Base-by-base conservation (phyloP, 2,113 vertebrate genomes). In the Telmatochromis brichardi region DNA sequence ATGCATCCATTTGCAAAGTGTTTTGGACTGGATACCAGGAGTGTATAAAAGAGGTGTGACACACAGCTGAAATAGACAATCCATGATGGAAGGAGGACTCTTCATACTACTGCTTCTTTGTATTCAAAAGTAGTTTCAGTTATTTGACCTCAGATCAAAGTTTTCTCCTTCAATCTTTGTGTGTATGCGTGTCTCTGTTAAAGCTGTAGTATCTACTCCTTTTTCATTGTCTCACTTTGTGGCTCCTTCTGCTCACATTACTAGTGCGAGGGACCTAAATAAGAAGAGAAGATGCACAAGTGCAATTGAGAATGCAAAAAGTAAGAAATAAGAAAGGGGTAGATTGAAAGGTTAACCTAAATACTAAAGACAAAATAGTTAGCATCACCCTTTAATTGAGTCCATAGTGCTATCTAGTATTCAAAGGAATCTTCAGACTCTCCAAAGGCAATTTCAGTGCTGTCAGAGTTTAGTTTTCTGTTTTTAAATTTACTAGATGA, bases 221-320 rank as follows among this genome's bases (percentile, higher is more conserved):
- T 68, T 40, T 4, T 65, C 33, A 19, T 63, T 63, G 9, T 6
- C 28, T 63, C 10, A 37, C 33, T 65, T 65, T 65, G 10, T 21
- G 10, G 31, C 3, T 37, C 6, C 10, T n/a, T 21, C 17, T 7
- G 19, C 33, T 68, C 33, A 40, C 11, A 68, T 68, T 8, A 8
- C 33, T 68, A 12, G 19, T 68, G 1, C 1, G 0, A 37, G 11
- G 11, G 33, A 68, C 33, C n/a, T 40, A 68, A 21, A 68, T 13
- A 8, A 19, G 5, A 33, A n/a, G 33, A 37, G 10, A 65, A 12
- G 33, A 68, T 37, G 19, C 10, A 68, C 6, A 37, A 68, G 11
- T 0, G 4, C 19, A 68, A 68, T 21, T 0, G 4, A 68, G 3
- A 1, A 40, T 68, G 6, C 33, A 37, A 37, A 68, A 68, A 68